Evolutionary conservation across 2,113 vertebrate genomes (phyloP), one percentile per base, ranked within the genome.

Genomic region (Cygnus atratus): DNA sequence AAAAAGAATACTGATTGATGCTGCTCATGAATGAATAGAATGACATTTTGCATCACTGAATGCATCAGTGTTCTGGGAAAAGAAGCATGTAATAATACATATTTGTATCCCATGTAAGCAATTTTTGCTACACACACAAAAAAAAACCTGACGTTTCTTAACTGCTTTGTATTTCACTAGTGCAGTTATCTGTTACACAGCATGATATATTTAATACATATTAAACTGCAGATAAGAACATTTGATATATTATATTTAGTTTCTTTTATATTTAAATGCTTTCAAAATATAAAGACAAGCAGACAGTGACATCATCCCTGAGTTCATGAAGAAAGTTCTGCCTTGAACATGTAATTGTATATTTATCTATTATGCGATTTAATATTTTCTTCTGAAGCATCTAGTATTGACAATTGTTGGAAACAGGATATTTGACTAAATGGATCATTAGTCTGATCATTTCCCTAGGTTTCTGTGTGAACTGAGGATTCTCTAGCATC

Each of bases 401-500:
- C 43, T 61, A 75, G 13, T 82, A 89, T 68, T 76, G 91, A 68
- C 52, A 82, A 19, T 29, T 78, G 10, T 35, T 91, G 54, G 70
- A 13, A 44, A 82, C 77, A 72, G 46, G 62, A 39, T 78, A 95
- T 65, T 82, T 77, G 41, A 84, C 63, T 92, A 87, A 91, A 88
- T 28, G 39, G 84, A 57, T 92, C 87, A 93, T 94, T 91, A 93
- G 54, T n/a, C 43, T 4, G 3, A 84, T 92, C 19, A 90, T 88
- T 93, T 93, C 28, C 76, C 25, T 35, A 50, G 48, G 52, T 91
- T 96, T 84, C 70, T 70, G 10, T 13, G 22, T 57, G 70, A 93
- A 55, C 39, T 72, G 48, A 78, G 77, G 29, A 82, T 89, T 63
- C 48, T 7, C 3, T 4, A 84, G 35, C 70, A 57, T 57, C 58